Base-by-base conservation (phyloP, 1,140 invertebrate genomes). In the Lasaia peninsularis region DNA sequence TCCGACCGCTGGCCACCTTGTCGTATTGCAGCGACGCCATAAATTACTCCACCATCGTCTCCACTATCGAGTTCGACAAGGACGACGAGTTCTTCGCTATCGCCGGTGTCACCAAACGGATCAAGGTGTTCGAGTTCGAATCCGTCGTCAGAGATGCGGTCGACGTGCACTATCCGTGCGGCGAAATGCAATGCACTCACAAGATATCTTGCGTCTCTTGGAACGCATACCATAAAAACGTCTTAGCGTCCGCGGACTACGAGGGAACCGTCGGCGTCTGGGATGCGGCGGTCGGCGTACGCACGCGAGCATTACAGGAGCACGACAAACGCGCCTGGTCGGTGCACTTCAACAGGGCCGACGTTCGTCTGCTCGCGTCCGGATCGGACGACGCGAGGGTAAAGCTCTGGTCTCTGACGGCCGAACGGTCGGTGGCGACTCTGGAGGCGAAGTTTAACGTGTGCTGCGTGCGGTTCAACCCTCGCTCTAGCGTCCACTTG, bases 291-390 rank as follows among this genome's bases (percentile, higher is more conserved):
- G 95, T 94, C 0, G 94, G 93, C n/a, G 92, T 94, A 67, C 91
- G 91, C 67, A 95, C 92, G 3, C 93, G 94, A 65, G 92, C 92
- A 21, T 94, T 94, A 75, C 92, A 97, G 80, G 97, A 99, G 84
- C 98, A 99, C 86, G 97, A 99, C 82, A 98, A 98, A 82, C 90
- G 97, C 52, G 98, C 97, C 80, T 99, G 98, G 98, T 97, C 96
- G 66, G 97, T 99, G 8, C 97, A 99, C 89, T 99, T 98, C 80
- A 99, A 98, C 80, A 93, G 95, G 60, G 94, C 97, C 35, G 97
- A 99, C 83, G 96, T 97, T 2, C 91, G 96, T 55, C 81, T 99
- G 9, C 93, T 99, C 56, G 97, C 97, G 3, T 98, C 96, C 1
- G 98, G 97, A 7, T 98, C 96, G 0, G 98, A 99, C 90, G 98